phyloP scores from a whole-genome alignment of 2,888 invertebrate species.

The Choristoneura rosaceana region DNA sequence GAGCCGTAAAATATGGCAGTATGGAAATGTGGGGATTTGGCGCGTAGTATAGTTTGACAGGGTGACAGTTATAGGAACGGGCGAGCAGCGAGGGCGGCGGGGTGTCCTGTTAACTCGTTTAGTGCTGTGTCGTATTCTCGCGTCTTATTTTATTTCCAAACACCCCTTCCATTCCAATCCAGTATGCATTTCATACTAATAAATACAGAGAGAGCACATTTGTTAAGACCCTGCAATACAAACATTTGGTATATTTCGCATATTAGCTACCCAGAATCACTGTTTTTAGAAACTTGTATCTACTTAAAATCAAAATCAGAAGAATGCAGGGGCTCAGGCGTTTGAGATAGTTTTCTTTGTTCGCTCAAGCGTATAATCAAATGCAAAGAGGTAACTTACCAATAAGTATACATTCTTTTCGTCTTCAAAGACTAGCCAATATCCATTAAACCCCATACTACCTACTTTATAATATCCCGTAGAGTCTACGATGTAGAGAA shows the following conservation, averaged over 20 bases:
- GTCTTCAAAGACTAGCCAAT: not conserved
- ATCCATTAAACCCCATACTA: slow-evolving; percentile 2
- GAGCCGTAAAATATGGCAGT: slow-evolving; percentile 80
- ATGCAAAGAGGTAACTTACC: slow-evolving; percentile 57
- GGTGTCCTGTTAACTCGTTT: slow-evolving; percentile 70
- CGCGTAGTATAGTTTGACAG: slow-evolving; percentile 79
- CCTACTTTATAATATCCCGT: slow-evolving; percentile 27
- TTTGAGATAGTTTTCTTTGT: slow-evolving; percentile 72
- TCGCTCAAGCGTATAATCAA: slow-evolving; percentile 67
- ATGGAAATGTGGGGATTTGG: slow-evolving; percentile 82
- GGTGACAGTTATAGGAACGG: slow-evolving; percentile 78
- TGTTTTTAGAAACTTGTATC: slow-evolving; percentile 15
- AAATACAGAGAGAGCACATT: not conserved
- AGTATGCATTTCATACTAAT: not conserved
- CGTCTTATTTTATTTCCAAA: slow-evolving; percentile 50
- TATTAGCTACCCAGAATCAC: not conserved
- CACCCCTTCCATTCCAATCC: not conserved
- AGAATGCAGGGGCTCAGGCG: slow-evolving; percentile 55
- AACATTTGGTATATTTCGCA: not conserved
- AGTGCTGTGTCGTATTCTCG: slow-evolving; percentile 63
- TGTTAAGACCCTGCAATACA: too few relatives aligned
- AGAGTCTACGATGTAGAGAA: not conserved
- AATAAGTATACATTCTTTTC: slow-evolving; percentile 27
- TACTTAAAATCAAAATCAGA: slow-evolving; percentile 49
- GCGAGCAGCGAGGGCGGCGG: slow-evolving; percentile 47